Conservation (phyloP, 1,140 invertebrate genomes). For the Tetramorium alpestre region DNA sequence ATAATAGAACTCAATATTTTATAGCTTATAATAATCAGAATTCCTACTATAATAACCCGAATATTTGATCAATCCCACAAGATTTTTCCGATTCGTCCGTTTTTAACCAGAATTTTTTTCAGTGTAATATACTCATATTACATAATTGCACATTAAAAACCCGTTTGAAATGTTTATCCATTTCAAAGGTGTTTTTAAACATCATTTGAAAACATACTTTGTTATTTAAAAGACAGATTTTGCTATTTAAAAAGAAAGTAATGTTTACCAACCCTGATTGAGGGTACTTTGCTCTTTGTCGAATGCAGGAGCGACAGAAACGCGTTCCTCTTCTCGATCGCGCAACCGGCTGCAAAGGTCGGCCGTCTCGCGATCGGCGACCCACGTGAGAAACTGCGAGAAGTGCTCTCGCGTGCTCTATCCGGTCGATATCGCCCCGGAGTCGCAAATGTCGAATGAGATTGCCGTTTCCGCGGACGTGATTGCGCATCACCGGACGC, state of each 20-base stretch:
- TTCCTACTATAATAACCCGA: too few relatives aligned
- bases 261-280: neutral
- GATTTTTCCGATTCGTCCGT: too few relatives aligned
- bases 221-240: neutral
- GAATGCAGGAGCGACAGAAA: neutral
- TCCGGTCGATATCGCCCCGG: slow-evolving; percentile 66
- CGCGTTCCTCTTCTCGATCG: slow-evolving; percentile 50
- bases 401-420: slow-evolving; percentile 60
- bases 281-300: neutral
- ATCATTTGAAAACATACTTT: neutral
- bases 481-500: neutral
- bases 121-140: neutral
- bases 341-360: slow-evolving; percentile 68
- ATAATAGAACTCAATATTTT: too few relatives aligned
- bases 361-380: slow-evolving; percentile 29
- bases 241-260: neutral
- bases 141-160: neutral
- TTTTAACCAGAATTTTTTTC: too few relatives aligned
- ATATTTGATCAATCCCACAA: too few relatives aligned
- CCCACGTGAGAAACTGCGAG: slow-evolving; percentile 67
- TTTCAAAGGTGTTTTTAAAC: neutral
- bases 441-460: slow-evolving; percentile 63
- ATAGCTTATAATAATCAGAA: too few relatives aligned
- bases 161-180: too few relatives aligned
- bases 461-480: slow-evolving; percentile 62